Base-by-base conservation (phyloP, 2,113 vertebrate species). In the Ceyx cyanopectus region DNA sequence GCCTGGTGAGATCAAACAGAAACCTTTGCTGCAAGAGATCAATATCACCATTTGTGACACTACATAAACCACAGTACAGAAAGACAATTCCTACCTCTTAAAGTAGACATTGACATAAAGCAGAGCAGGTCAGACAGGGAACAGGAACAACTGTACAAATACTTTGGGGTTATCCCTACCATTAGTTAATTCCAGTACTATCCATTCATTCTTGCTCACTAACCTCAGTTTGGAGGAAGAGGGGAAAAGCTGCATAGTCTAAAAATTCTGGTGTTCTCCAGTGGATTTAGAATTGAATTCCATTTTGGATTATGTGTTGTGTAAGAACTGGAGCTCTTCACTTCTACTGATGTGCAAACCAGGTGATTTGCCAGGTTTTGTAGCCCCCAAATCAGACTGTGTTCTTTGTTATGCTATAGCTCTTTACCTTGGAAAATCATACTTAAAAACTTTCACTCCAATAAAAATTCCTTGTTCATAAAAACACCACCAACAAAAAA, bases 121-220 rank as follows among this genome's bases (percentile, higher is more conserved):
- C 92, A 96, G 95, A 95, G 58, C 84, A 91, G 91, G 89, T 95
- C 95, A 94, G 81, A 30, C 21, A 66, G 58, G 51, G 89, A 96
- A 93, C 87, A 96, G 82, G 85, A 94, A 87, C 54, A 82, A 69
- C 80, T 87, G 46, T 54, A 66, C 50, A 82, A 81, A 89, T 89
- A 45, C 16, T 82, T 62, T 2, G 46, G 68, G 50, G 51, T 92
- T 93, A 56, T 77, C 68, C 87, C 56, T 66, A 12, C 51, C 11
- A 20, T 51, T 15, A 43, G 29, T 8, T 46, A 67, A 32, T 79
- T 56, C 43, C 34, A 37, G 27, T 19, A 6, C 24, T 91, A 26
- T 30, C 24, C 67, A 66, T 85, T 89, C 46, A 34, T 63, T 6
- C 10, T 74, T 63, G 45, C 12, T 86, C 16, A 40, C 22, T 85